phyloP scores from a whole-genome alignment of 2,797 vertebrate species.

The Darevskia nairensis region DNA sequence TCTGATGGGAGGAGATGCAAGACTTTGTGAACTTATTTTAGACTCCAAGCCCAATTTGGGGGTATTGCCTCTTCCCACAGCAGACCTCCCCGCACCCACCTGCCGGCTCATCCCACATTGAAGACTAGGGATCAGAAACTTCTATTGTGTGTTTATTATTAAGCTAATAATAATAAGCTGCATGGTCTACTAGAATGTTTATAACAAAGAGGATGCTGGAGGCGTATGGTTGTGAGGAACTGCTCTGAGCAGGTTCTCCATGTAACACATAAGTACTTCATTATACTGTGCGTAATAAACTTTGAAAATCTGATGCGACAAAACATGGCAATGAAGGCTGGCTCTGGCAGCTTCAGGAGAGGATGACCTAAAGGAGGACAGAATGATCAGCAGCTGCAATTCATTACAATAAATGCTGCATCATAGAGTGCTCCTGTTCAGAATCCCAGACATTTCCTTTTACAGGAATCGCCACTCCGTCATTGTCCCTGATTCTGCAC shows the following conservation, averaged over 20 bases:
- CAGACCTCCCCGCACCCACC: too few relatives aligned
- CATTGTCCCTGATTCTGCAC: not conserved
- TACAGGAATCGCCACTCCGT: too few relatives aligned
- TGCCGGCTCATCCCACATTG: too few relatives aligned
- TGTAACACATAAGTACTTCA: constrained; percentile 6
- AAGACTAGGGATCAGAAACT: too few relatives aligned
- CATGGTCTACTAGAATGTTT: not conserved
- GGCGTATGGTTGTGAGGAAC: not conserved
- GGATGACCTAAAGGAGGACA: not conserved
- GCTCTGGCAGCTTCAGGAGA: not conserved
- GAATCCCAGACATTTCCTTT: not conserved
- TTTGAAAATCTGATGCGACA: not conserved
- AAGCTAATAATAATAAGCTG: too few relatives aligned
- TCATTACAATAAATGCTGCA: not conserved
- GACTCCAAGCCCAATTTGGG: too few relatives aligned
- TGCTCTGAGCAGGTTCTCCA: not conserved
- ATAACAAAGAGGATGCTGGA: not conserved
- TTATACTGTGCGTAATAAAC: not conserved
- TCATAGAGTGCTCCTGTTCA: not conserved
- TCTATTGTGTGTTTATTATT: too few relatives aligned
- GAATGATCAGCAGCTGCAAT: not conserved
- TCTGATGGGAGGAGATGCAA: too few relatives aligned
- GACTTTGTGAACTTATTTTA: too few relatives aligned
- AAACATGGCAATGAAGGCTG: not conserved
- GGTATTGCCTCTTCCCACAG: too few relatives aligned